phyloP scores from a whole-genome alignment of 2,888 invertebrate species.

The Drosophila neutralis region DNA sequence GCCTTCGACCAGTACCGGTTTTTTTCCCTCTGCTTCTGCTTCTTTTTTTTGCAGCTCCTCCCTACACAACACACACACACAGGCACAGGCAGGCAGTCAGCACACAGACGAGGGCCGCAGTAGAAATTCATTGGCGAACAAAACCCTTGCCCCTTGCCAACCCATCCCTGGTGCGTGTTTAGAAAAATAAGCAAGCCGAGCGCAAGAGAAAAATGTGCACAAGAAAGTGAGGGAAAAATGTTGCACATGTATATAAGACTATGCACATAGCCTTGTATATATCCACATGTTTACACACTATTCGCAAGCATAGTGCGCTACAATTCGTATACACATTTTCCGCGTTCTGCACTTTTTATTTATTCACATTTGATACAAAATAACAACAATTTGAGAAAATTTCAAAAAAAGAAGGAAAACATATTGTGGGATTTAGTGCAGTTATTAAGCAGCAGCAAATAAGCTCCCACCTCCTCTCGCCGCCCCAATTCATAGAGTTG shows the following conservation, averaged over 20 bases:
- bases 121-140: constrained; percentile 52
- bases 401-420: background rate
- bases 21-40: constrained; percentile 21
- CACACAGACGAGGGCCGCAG: constrained; percentile 21
- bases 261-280: background rate
- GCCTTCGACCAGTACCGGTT: constrained; percentile 43
- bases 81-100: constrained; percentile 7
- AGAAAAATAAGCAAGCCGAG: constrained; percentile 24
- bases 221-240: constrained; percentile 28
- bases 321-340: background rate
- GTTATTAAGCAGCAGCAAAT: background rate
- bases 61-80: constrained; percentile 33
- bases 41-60: constrained; percentile 14
- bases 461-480: background rate
- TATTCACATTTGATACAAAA: background rate
- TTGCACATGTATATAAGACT: background rate
- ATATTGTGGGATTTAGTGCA: background rate
- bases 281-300: background rate
- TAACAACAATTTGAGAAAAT: background rate
- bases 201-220: constrained; percentile 16
- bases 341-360: background rate
- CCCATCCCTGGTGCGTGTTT: constrained; percentile 16
- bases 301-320: background rate
- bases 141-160: constrained; percentile 25
- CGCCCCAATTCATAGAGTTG: background rate